A percentile compares a stretch with the other conserved stretches of the same genome.
phyloP scores from a whole-genome alignment of 2,113 vertebrate species.

The Archocentrus centrarchus region DNA sequence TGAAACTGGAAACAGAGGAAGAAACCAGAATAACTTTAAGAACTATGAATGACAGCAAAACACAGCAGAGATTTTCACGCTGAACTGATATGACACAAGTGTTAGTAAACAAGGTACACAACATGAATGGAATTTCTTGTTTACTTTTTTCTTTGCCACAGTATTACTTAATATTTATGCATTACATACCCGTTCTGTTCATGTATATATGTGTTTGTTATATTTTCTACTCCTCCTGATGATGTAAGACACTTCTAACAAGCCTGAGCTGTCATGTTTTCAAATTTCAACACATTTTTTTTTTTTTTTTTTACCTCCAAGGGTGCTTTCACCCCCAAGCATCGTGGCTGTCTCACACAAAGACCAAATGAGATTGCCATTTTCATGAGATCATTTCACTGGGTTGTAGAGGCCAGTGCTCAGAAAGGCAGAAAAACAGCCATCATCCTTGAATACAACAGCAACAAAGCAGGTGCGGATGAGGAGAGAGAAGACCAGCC shows the following conservation, averaged over 20 bases:
- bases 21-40: background rate
- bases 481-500: background rate
- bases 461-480: background rate
- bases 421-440: constrained; percentile 32
- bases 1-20: background rate
- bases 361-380: background rate
- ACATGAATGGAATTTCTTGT: too few relatives aligned
- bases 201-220: background rate
- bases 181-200: background rate
- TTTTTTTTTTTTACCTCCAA: background rate
- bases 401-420: constrained; percentile 12
- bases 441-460: constrained; percentile 19
- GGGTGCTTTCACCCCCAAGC: background rate
- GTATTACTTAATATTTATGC: background rate
- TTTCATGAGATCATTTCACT: constrained; percentile 8
- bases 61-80: background rate
- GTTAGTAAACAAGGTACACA: background rate
- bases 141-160: background rate
- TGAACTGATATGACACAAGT: background rate
- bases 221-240: background rate
- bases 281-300: constrained; percentile 17
- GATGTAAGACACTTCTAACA: constrained; percentile 9
- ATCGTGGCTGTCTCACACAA: background rate
- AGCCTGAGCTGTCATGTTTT: constrained; percentile 1
- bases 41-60: background rate